Evolutionary conservation across 2,888 invertebrate genomes (phyloP).

Genomic region (Adelognathus sp.): DNA sequence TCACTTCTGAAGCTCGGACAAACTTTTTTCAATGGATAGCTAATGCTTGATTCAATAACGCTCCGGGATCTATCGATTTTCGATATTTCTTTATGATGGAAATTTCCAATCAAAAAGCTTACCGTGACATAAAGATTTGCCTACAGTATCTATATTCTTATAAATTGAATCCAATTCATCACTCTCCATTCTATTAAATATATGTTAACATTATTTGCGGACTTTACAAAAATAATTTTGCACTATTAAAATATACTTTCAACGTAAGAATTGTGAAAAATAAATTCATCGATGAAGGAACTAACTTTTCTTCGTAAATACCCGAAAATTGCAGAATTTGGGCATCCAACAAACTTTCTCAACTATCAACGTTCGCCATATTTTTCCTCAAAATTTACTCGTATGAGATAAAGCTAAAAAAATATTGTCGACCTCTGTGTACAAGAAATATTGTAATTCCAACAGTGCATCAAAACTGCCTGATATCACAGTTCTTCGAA

Average conservation of each 20-base stretch:
- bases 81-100: not conserved
- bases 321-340: not conserved
- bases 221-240: not conserved
- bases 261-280: no score
- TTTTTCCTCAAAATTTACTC: no score
- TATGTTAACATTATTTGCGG: not conserved
- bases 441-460: no score
- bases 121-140: not conserved
- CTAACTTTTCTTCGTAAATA: no score
- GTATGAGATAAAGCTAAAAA: no score
- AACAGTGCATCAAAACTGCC: no score
- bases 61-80: not conserved
- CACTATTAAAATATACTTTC: no score
- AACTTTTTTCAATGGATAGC: not conserved
- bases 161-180: not conserved
- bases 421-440: no score
- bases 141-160: not conserved
- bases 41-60: not conserved
- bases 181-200: no score
- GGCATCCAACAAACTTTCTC: not conserved
- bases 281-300: not conserved
- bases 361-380: no score
- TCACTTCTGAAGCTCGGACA: not conserved
- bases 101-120: not conserved
- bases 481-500: not conserved